phyloP scores from a whole-genome alignment of 2,113 vertebrate species.

The Camelus dromedarius region DNA sequence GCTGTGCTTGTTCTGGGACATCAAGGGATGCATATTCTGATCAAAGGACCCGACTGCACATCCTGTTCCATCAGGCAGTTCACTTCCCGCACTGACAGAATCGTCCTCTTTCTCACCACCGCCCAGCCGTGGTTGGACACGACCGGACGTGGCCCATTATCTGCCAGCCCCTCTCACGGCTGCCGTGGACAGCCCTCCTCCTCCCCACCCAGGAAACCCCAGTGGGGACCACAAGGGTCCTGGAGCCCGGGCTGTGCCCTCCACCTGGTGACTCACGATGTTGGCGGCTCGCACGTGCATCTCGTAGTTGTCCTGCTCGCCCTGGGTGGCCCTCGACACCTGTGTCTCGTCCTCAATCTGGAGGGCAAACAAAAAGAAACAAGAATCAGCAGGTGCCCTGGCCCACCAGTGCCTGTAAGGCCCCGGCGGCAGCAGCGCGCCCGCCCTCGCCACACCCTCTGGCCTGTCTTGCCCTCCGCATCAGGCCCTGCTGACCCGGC shows the following conservation, averaged over 20 bases:
- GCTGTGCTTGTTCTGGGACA: background rate
- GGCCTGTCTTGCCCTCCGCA: background rate
- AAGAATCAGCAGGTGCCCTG: background rate
- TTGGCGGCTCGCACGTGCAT: constrained; percentile 99
- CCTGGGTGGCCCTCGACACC: constrained; percentile 96
- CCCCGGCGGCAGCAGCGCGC: rapidly evolving
- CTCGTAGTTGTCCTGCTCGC: constrained; percentile 98
- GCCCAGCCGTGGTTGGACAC: background rate
- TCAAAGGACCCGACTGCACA: background rate
- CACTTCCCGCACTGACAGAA: background rate
- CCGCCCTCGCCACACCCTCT: rapidly evolving
- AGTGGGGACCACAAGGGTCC: background rate
- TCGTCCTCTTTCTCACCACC: background rate
- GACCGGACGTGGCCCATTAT: rapidly evolving
- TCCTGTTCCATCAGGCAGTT: rapidly evolving
- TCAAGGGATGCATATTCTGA: too few relatives aligned
- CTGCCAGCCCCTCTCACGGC: background rate
- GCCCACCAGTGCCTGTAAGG: background rate
- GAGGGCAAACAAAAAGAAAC: background rate
- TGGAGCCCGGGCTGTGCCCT: rapidly evolving
- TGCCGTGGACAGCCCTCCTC: background rate
- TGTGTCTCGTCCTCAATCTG: constrained; percentile 99
- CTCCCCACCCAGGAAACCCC: background rate
- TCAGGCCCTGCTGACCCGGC: rapidly evolving
- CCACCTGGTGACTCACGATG: constrained; percentile 91